These are phyloP conservation scores for Vidua macroura DNA, from an alignment of 2,113 vertebrate species.

Conservation along the genomic window DNA sequence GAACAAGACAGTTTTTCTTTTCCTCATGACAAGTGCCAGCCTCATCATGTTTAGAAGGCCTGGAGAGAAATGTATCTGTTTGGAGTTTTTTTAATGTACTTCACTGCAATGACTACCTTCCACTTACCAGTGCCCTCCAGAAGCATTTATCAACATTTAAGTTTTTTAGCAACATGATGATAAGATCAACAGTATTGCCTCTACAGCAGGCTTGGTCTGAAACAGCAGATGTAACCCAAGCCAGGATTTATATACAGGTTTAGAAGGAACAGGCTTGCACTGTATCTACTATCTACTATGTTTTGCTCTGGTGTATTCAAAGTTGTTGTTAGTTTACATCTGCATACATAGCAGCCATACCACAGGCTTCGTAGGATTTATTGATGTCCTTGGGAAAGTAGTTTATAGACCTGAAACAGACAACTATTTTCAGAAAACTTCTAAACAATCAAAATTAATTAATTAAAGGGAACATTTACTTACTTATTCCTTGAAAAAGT, in stretches of 20 bases:
- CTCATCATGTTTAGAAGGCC: neutral
- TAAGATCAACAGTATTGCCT: neutral
- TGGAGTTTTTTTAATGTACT: neutral
- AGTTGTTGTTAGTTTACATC: conserved; percentile 1
- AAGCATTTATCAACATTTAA: neutral
- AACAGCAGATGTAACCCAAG: neutral
- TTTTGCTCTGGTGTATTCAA: neutral
- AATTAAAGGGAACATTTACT: conserved; percentile 52
- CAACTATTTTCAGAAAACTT: neutral
- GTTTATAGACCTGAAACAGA: neutral
- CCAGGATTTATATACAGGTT: neutral
- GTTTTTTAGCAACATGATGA: neutral
- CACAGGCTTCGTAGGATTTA: neutral
- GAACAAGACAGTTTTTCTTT: neutral
- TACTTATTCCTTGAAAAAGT: conserved; percentile 98
- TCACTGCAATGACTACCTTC: neutral
- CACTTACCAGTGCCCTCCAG: neutral
- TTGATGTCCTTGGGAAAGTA: neutral
- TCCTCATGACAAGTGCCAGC: neutral
- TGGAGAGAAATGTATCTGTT: neutral
- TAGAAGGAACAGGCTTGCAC: neutral
- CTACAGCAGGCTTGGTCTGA: neutral
- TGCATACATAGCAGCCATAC: neutral
- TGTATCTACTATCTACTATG: neutral
- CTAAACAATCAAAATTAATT: neutral